Percentiles rank a stretch among this genome's conserved stretches.
Conservation (phyloP, 2,888 invertebrate genomes). For the Trisateles emortualis region DNA sequence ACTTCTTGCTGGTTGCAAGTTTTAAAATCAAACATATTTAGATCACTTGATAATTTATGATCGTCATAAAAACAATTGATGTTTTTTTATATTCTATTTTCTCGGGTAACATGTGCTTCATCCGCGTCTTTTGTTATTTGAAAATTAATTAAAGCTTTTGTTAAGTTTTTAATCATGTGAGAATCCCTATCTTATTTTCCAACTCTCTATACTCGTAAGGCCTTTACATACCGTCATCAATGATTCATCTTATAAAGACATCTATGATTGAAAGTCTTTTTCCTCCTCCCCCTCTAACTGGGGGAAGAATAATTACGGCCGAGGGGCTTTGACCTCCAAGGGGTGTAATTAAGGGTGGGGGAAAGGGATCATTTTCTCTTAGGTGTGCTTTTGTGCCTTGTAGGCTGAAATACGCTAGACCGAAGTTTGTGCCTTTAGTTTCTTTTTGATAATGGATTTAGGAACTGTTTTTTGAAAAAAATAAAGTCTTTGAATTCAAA, state of each 20-base stretch:
- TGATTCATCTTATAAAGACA: constrained; percentile 38
- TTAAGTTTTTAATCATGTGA: too few relatives aligned
- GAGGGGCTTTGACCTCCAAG: constrained; percentile 54
- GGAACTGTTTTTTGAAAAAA: neutral
- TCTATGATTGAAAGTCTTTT: constrained; percentile 63
- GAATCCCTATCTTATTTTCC: neutral
- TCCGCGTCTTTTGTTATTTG: too few relatives aligned
- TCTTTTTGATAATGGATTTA: neutral
- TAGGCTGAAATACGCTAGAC: constrained; percentile 25
- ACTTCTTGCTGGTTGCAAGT: too few relatives aligned
- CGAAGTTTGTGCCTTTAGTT: constrained; percentile 10
- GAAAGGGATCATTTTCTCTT: constrained; percentile 54
- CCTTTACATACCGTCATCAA: constrained; percentile 30
- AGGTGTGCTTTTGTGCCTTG: constrained; percentile 52
- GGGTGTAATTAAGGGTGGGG: constrained; percentile 64
- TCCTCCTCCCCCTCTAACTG: constrained; percentile 24
- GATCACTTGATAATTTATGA: too few relatives aligned
- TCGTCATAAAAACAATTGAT: too few relatives aligned
- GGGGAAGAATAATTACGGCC: constrained; percentile 69
- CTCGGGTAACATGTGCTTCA: too few relatives aligned
- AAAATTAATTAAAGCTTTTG: too few relatives aligned
- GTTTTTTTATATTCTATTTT: too few relatives aligned
- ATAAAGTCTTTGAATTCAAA: too few relatives aligned
- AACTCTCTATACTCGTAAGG: neutral
- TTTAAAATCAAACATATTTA: too few relatives aligned